Evolutionary conservation across 2,797 vertebrate species (phyloP).

Genomic region (Eleutherodactylus coqui): DNA sequence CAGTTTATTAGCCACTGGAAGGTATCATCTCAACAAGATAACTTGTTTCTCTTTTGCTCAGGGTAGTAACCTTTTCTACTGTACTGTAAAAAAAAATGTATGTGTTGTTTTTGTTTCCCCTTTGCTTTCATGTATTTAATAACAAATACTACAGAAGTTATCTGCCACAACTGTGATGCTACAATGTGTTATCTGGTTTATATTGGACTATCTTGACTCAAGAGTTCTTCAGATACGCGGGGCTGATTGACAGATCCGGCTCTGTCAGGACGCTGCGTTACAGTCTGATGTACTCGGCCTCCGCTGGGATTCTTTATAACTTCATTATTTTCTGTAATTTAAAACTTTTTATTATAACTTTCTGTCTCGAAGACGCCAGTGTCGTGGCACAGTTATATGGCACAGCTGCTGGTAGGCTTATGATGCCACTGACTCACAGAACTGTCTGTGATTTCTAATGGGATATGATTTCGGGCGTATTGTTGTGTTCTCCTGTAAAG

Average conservation of each 20-base stretch:
- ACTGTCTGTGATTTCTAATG: neutral
- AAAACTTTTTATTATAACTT: neutral
- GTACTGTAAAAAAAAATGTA: neutral
- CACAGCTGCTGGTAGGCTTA: neutral
- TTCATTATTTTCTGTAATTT: neutral
- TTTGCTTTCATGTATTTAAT: neutral
- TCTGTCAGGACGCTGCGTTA: neutral
- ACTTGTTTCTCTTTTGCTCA: too few species aligned
- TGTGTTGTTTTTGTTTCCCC: too few species aligned
- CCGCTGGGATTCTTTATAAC: too few species aligned
- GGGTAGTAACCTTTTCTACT: too few species aligned
- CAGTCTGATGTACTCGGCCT: too few species aligned
- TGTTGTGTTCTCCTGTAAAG: too few species aligned
- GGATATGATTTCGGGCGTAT: neutral
- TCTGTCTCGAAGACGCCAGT: neutral
- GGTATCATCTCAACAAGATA: too few species aligned
- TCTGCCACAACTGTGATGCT: neutral
- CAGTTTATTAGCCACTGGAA: too few species aligned
- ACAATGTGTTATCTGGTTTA: neutral
- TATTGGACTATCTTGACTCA: neutral
- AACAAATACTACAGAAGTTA: neutral
- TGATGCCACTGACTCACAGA: neutral
- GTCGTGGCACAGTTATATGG: neutral
- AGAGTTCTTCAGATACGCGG: neutral
- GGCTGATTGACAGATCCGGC: neutral